phyloP scores from a whole-genome alignment of 2,888 invertebrate genomes.

The Chironomus tentans region DNA sequence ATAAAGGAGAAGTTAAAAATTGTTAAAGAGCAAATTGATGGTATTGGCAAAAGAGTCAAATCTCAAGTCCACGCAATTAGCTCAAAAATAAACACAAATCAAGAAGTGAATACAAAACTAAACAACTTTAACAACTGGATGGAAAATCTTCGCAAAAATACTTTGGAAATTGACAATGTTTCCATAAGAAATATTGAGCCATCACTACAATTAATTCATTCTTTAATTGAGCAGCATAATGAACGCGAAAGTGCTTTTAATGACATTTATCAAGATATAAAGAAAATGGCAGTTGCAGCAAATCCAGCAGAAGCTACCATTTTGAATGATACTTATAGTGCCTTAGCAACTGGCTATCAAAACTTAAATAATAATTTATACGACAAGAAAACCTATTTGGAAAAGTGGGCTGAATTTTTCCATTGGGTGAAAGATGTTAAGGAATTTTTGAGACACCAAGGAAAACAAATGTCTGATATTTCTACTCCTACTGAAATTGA shows the following conservation, averaged over 20 bases:
- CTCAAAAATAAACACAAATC: constrained; percentile 69
- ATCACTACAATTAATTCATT: constrained; percentile 67
- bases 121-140: constrained; percentile 74
- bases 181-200: constrained; percentile 72
- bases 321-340: constrained; percentile 65
- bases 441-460: constrained; percentile 42
- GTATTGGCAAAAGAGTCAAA: constrained; percentile 66
- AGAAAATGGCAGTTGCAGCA: constrained; percentile 59
- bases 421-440: constrained; percentile 69
- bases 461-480: constrained; percentile 70
- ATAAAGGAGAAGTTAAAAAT: constrained; percentile 64
- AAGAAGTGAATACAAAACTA: constrained; percentile 74
- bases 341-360: constrained; percentile 68
- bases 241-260: constrained; percentile 71
- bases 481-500: constrained; percentile 61
- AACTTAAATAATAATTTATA: constrained; percentile 62
- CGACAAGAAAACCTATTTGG: constrained; percentile 62
- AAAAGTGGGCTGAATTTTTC: constrained; percentile 74
- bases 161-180: constrained; percentile 71
- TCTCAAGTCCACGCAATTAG: constrained; percentile 70
- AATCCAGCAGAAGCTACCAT: constrained; percentile 65
- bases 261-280: constrained; percentile 73
- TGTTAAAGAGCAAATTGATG: constrained; percentile 63
- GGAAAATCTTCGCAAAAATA: constrained; percentile 58
- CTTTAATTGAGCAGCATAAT: constrained; percentile 72